Evolutionary conservation across 1,140 invertebrate genomes (phyloP), one percentile per base, ranked within the genome.

Genomic region (Episyrphus balteatus): DNA sequence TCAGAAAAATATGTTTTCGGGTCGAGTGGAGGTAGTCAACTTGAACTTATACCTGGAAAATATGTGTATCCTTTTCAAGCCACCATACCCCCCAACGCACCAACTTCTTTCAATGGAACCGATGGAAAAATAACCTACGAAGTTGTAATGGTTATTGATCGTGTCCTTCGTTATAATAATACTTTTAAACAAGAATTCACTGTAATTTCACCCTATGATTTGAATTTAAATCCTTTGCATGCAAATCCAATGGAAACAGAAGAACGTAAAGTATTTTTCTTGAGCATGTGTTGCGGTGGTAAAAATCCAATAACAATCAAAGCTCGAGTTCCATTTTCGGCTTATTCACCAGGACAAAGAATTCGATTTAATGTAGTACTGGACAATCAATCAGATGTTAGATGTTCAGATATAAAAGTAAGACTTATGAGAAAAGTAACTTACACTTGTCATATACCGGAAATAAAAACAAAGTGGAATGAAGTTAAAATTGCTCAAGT

Each of bases 141-240:
- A 51, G 70, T 83, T 5, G 83, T 82, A 62, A 78, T 67, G 11
- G 58, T 55, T 11, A 67, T 88, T 48, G 84, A 86, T 68, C 76
- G 84, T 15, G 81, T 82, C 10, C 86, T 83, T 77, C 79, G 80
- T 26, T 82, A 83, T 57, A 84, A 87, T 68, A 78, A 84, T 52
- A 79, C 80, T 53, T 74, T 75, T 36, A 83, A 84, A 62, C 75
- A 73, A 53, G 75, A 78, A 12, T 85, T 87, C 56, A 84, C 81
- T 11, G 80, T 88, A 15, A 73, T 86, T 30, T 75, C 77, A 51
- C 77, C 81, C 12, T 74, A 83, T 44, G 83, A 88, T 70, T 74
- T 88, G 17, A 88, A 87, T 64, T 64, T 69, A 49, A 74, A 77
- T 17, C 47, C 44, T 9, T 51, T 56, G 21, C 38, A 59, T 45